Evolutionary conservation across 2,113 vertebrate species (phyloP).

Genomic region (Trinectes maculatus): DNA sequence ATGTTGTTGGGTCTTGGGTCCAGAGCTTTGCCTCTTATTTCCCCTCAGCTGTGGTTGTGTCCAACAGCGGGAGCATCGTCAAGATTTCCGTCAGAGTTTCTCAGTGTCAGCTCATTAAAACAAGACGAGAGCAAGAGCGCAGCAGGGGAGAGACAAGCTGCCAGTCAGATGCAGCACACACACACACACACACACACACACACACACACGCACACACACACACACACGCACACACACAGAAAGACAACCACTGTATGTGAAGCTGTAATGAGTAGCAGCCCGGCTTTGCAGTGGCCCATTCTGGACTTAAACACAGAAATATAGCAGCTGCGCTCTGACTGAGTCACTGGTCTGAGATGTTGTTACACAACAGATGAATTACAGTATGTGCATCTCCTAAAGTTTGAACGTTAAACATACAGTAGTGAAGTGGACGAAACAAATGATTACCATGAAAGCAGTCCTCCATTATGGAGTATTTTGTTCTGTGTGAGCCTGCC

Average conservation of each 20-base stretch:
- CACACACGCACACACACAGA: constrained; percentile 16
- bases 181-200: constrained; percentile 13
- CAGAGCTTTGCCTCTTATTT: constrained; percentile 14
- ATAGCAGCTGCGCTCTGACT: background rate
- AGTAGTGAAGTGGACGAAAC: too few species aligned
- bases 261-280: constrained; percentile 54
- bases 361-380: background rate
- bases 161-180: constrained; percentile 39
- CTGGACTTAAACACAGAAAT: constrained; percentile 9
- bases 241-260: constrained; percentile 34
- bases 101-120: constrained; percentile 55
- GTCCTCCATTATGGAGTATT: background rate
- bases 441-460: background rate
- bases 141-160: constrained; percentile 53
- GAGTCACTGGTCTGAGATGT: background rate
- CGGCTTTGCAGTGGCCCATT: constrained; percentile 38
- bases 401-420: background rate
- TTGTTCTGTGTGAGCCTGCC: background rate
- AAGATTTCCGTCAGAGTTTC: constrained; percentile 46
- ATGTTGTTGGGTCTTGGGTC: constrained; percentile 16
- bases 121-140: constrained; percentile 50
- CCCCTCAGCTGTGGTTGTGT: constrained; percentile 43
- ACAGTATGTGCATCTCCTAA: constrained; percentile 3
- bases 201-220: constrained; percentile 17
- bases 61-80: constrained; percentile 26